Percentiles rank a stretch among this genome's conserved stretches.
phyloP scores from a whole-genome alignment of 2,113 vertebrate genomes.

The Scortum barcoo region DNA sequence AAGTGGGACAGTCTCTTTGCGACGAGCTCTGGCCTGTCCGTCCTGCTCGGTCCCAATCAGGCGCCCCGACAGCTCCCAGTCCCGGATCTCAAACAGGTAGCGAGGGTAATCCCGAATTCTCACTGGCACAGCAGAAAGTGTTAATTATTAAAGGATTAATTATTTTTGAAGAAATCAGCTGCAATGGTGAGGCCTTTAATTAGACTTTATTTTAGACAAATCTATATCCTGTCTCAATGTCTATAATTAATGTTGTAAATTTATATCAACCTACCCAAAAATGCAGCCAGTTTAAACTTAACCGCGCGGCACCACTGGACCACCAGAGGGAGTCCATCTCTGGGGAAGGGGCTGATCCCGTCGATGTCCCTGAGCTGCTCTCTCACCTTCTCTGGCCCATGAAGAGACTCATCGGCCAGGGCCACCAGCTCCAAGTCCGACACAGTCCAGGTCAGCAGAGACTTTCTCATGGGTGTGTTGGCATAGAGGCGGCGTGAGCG shows the following conservation, averaged over 20 bases:
- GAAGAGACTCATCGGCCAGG: constrained; percentile 91
- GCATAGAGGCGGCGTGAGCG: constrained; percentile 94
- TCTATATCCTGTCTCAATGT: not conserved
- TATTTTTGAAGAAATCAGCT: not conserved
- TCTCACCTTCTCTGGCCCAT: constrained; percentile 89
- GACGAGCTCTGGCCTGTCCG: constrained; percentile 89
- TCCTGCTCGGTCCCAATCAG: constrained; percentile 93
- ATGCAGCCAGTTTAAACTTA: constrained; percentile 89
- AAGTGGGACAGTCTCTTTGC: constrained; percentile 88
- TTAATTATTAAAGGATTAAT: too few species aligned
- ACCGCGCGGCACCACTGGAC: constrained; percentile 96
- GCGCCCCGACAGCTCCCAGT: constrained; percentile 92
- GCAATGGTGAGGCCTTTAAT: not conserved
- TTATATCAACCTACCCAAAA: constrained; percentile 88
- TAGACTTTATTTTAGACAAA: not conserved
- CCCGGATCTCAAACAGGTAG: constrained; percentile 96
- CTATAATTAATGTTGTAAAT: not conserved
- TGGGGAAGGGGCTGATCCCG: constrained; percentile 90
- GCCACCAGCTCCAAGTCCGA: constrained; percentile 89
- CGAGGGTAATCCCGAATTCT: constrained; percentile 97
- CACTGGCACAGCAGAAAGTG: constrained; percentile 74
- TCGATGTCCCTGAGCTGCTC: constrained; percentile 93
- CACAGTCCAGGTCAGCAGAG: constrained; percentile 94
- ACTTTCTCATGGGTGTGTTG: constrained; percentile 96
- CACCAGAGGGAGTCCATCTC: constrained; percentile 90